phyloP scores from a whole-genome alignment of 2,888 invertebrate species.

The Harpalus rufipes region DNA sequence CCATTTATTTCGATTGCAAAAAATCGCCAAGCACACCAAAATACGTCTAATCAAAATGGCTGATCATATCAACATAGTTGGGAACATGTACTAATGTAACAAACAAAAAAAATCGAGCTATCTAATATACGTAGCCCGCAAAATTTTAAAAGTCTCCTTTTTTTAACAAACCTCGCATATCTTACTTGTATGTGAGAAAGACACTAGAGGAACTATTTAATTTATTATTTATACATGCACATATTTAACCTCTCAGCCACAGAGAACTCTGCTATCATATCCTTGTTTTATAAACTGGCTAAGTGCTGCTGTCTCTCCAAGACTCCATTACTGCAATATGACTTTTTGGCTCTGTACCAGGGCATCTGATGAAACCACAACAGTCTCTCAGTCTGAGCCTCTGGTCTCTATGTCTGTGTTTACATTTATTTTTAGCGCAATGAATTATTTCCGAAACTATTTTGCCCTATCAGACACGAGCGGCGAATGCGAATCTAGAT shows the following conservation, averaged over 20 bases:
- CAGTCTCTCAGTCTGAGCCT: no score
- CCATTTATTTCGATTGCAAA: no score
- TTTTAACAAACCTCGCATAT: no score
- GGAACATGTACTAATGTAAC: no score
- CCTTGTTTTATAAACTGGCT: slow-evolving; percentile 2
- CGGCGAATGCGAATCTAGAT: background rate
- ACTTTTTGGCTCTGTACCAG: background rate
- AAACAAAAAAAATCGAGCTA: no score
- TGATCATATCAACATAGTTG: no score
- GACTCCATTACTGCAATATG: background rate
- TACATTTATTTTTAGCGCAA: background rate
- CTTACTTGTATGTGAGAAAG: background rate
- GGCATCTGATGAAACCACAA: no score
- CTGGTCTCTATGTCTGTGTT: background rate
- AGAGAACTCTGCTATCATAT: background rate
- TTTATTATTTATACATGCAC: background rate
- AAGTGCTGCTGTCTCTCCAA: background rate
- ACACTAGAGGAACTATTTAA: background rate
- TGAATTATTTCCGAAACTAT: slow-evolving; percentile 2
- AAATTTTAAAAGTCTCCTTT: no score
- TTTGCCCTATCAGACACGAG: background rate
- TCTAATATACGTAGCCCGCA: no score
- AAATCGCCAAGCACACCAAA: no score
- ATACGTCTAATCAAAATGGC: no score
- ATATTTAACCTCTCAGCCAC: background rate